Base-by-base conservation (phyloP, 2,888 invertebrate species). In the Ornithoptera alexandrae region DNA sequence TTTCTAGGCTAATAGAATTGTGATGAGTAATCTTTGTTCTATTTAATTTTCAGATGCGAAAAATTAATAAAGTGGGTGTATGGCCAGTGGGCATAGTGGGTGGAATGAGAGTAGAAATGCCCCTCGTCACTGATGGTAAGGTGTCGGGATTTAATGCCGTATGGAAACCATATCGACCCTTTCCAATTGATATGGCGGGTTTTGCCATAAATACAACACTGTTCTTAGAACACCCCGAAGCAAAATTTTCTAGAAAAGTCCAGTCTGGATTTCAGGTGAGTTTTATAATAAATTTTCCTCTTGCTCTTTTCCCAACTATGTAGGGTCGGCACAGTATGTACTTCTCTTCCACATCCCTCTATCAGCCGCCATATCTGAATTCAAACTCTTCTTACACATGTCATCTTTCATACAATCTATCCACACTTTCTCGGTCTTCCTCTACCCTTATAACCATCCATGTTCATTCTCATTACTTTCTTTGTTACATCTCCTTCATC, bases 171-270 rank as follows among this genome's bases (percentile, higher is more conserved):
- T 95, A 97, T 77, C 93, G 99, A 72, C 96, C 97, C 0, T 99
- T 99, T 92, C 98, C 99, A 0, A 95, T 98, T 56, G 99, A 99
- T 82, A 99, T 99, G 99, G 99, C 99, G 0, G 98, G 98, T 0
- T 99, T 98, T 83, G 98, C 97, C 10, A 95, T 98, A 58, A 97
- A 97, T 83, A 89, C 97, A 2, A 94, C 95, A 22, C 87, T 97
- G 68, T 93, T 98, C 62, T 86, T 96, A 6, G 92, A 94, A 22
- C 94, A 95, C 77, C 94, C 95, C 0, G 93, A 96, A 57, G 97
- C 97, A 0, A 90, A 92, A 73, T 98, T 99, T 87, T 96, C 96
- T 0, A 96, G 96, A 79, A 95, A 96, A 75, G 97, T 97, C 71
- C 95, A 96, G 79, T 95, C 97, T 70, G 99, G 99, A 20, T 97